These are phyloP conservation scores for Pyrrhosoma nymphula DNA, from an alignment of 2,888 invertebrate species.

Conservation along the genomic window DNA sequence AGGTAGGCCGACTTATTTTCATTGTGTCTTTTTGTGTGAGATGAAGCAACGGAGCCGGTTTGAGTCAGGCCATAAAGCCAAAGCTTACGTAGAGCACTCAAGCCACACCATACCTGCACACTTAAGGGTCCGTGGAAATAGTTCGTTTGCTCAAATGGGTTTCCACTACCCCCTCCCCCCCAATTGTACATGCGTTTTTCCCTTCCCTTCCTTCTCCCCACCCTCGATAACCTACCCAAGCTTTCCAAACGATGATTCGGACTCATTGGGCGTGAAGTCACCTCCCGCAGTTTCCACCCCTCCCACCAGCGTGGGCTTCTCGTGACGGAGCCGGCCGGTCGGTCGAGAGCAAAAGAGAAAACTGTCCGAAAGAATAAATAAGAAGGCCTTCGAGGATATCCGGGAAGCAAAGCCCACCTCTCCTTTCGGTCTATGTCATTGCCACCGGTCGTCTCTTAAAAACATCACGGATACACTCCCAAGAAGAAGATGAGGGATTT, in stretches of 20 bases:
- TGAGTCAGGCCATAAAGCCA: background rate
- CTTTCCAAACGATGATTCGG: background rate
- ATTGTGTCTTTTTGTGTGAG: background rate
- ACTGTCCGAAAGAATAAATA: background rate
- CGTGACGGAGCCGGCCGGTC: background rate
- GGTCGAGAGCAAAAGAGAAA: slow-evolving; percentile 16
- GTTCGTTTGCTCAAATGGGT: background rate
- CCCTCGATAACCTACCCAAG: background rate
- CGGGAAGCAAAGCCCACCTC: background rate
- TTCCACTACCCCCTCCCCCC: background rate
- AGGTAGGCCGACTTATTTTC: background rate
- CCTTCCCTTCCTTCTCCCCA: background rate
- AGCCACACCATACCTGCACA: background rate
- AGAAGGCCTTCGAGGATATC: background rate
- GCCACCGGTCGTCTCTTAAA: background rate
- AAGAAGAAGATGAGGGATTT: background rate
- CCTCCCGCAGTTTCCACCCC: background rate
- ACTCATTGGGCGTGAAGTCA: background rate
- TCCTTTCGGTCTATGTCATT: background rate
- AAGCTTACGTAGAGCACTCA: background rate
- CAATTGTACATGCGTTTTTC: background rate
- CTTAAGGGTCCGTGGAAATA: background rate
- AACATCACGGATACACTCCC: background rate
- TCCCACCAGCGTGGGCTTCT: no score
- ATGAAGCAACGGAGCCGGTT: background rate